A percentile compares a stretch with the other conserved stretches of the same genome.
These are phyloP conservation scores for Alviniconcha marisindica DNA, from an alignment of 1,140 invertebrate species.

Conservation along the genomic window DNA sequence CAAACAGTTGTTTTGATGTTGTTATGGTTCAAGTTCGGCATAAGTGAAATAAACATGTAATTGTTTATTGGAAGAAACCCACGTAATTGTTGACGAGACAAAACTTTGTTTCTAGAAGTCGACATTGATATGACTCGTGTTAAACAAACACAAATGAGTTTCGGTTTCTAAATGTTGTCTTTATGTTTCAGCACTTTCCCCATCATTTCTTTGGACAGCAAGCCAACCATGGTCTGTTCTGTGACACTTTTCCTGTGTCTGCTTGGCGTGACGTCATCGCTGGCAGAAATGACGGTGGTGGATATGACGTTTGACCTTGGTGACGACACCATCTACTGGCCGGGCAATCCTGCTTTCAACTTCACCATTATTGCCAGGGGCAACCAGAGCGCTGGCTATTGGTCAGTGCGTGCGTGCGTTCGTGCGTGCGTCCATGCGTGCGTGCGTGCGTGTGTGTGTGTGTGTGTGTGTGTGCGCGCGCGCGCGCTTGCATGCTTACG, in stretches of 20 bases:
- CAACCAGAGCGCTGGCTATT: background rate
- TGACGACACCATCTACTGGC: conserved; percentile 52
- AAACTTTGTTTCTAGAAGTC: no score
- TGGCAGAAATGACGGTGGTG: conserved; percentile 25
- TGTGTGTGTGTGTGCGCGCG: background rate
- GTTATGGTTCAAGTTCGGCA: no score
- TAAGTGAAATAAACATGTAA: no score
- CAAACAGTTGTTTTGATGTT: no score
- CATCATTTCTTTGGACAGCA: background rate
- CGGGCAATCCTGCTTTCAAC: conserved; percentile 49
- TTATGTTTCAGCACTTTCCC: no score
- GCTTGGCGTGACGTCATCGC: background rate
- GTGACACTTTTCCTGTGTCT: background rate
- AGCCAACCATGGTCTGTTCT: background rate
- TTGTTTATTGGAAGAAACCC: no score
- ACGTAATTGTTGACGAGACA: no score
- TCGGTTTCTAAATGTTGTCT: background rate
- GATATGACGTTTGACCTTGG: conserved; percentile 48
- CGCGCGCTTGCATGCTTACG: background rate
- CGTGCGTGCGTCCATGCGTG: background rate
- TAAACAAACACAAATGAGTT: no score
- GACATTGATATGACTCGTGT: no score
- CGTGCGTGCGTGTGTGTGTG: conserved; percentile 22
- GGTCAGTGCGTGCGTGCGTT: background rate
- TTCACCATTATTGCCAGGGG: conserved; percentile 47